A percentile compares a stretch with the other conserved stretches of the same genome.
phyloP scores from a whole-genome alignment of 1,140 invertebrate species.

The Phortica variegata region DNA sequence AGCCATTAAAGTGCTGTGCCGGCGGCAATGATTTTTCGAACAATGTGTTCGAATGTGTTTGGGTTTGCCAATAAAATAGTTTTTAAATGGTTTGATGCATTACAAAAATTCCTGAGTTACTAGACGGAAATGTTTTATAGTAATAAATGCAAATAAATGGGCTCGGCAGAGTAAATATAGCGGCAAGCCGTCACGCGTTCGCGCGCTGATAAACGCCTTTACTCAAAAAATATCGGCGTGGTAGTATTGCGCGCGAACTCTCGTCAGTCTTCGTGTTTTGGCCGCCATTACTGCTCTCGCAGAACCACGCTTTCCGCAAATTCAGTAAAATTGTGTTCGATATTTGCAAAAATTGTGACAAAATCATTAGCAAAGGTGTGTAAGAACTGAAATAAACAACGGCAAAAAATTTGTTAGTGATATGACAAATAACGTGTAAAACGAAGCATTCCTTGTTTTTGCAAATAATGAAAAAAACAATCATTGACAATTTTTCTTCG shows the following conservation, averaged over 20 bases:
- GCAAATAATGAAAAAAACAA: constrained; percentile 41
- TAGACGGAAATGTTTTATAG: neutral
- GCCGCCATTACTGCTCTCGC: constrained; percentile 53
- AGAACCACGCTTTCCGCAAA: constrained; percentile 53
- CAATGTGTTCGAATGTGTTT: too few relatives aligned
- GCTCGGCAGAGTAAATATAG: neutral
- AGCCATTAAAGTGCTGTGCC: too few relatives aligned
- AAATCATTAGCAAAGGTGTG: constrained; percentile 36
- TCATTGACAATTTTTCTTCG: constrained; percentile 32
- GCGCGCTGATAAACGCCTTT: constrained; percentile 18
- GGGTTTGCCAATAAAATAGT: constrained; percentile 13
- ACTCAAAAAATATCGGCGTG: constrained; percentile 22
- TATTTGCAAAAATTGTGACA: constrained; percentile 44
- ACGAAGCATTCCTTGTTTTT: constrained; percentile 5
- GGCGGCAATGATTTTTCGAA: too few relatives aligned
- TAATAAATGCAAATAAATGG: neutral
- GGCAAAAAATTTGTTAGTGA: constrained; percentile 28
- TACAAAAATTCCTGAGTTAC: neutral
- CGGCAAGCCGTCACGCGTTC: constrained; percentile 3
- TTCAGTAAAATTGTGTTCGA: too few relatives aligned
- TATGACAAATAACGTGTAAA: constrained; percentile 13
- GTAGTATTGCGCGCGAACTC: constrained; percentile 26
- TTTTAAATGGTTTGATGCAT: constrained; percentile 10
- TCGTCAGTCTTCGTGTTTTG: constrained; percentile 43
- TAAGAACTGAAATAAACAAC: constrained; percentile 41